These are phyloP conservation scores for Pipa parva DNA, from an alignment of 2,113 vertebrate genomes.

Conservation along the genomic window DNA sequence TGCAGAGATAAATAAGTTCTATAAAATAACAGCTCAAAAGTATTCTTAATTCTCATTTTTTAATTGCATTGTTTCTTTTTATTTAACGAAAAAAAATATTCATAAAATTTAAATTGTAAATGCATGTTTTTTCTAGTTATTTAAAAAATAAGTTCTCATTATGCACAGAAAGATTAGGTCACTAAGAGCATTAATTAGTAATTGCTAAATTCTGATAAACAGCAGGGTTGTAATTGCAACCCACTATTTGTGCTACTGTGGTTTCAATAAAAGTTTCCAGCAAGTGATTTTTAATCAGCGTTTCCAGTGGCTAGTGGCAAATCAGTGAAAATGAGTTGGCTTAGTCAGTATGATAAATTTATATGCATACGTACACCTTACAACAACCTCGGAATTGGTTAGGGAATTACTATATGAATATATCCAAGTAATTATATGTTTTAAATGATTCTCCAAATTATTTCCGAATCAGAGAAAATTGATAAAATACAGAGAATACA, in stretches of 20 bases:
- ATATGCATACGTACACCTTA: conserved; percentile 73
- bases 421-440: conserved; percentile 82
- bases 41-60: too few relatives aligned
- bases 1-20: too few relatives aligned
- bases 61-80: conserved; percentile 4
- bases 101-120: conserved; percentile 50
- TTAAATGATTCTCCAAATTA: conserved; percentile 77
- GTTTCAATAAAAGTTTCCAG: conserved; percentile 67
- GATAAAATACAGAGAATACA: conserved; percentile 66
- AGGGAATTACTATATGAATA: conserved; percentile 79
- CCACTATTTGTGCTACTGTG: conserved; percentile 60
- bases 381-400: conserved; percentile 54
- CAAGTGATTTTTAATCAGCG: conserved; percentile 63
- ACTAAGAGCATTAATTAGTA: conserved; percentile 64
- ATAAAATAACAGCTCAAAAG: too few relatives aligned
- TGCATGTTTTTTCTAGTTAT: conserved; percentile 49
- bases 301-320: conserved; percentile 63
- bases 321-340: conserved; percentile 64
- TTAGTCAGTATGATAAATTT: conserved; percentile 71
- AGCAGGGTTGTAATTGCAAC: conserved; percentile 60
- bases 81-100: conserved; percentile 42
- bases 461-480: conserved; percentile 67
- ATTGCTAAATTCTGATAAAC: conserved; percentile 66
- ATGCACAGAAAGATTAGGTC: conserved; percentile 69
- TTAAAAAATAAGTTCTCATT: conserved; percentile 61